phyloP scores from a whole-genome alignment of 1,140 invertebrate species.

The Ladona fulva region DNA sequence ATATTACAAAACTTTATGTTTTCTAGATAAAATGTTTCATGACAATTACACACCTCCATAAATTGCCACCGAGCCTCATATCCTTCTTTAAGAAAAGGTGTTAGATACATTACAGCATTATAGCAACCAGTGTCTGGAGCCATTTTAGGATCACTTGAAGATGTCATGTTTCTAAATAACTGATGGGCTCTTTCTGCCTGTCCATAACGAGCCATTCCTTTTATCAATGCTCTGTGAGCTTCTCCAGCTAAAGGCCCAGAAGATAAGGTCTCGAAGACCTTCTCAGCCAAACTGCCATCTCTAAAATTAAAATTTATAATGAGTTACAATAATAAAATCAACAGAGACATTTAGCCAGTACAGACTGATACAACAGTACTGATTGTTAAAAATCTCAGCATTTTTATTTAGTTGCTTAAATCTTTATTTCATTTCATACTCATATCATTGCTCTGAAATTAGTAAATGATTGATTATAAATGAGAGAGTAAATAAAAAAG shows the following conservation, averaged over 20 bases:
- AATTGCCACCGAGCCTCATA: slow-evolving; percentile 51
- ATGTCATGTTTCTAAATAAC: background rate
- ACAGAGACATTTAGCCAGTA: too few species aligned
- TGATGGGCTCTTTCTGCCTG: background rate
- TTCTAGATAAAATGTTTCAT: slow-evolving; percentile 11
- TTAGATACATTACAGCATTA: slow-evolving; percentile 56
- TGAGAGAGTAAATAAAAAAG: too few species aligned
- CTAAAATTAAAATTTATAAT: background rate
- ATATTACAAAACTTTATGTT: background rate
- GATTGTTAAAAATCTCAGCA: too few species aligned
- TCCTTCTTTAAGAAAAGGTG: slow-evolving; percentile 50
- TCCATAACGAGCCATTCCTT: background rate
- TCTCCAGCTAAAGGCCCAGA: background rate
- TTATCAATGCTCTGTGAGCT: background rate
- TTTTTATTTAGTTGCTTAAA: too few species aligned
- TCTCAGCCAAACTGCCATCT: background rate
- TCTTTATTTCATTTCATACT: too few species aligned
- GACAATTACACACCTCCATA: slow-evolving; percentile 34
- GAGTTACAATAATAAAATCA: too few species aligned
- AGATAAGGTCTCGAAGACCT: background rate
- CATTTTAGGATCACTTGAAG: background rate
- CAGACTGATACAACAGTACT: too few species aligned
- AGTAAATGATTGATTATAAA: too few species aligned
- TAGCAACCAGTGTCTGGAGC: slow-evolving; percentile 33
- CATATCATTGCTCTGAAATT: too few species aligned